Base-by-base conservation (phyloP, 2,113 vertebrate genomes). In the Acrocephalus kingi region DNA sequence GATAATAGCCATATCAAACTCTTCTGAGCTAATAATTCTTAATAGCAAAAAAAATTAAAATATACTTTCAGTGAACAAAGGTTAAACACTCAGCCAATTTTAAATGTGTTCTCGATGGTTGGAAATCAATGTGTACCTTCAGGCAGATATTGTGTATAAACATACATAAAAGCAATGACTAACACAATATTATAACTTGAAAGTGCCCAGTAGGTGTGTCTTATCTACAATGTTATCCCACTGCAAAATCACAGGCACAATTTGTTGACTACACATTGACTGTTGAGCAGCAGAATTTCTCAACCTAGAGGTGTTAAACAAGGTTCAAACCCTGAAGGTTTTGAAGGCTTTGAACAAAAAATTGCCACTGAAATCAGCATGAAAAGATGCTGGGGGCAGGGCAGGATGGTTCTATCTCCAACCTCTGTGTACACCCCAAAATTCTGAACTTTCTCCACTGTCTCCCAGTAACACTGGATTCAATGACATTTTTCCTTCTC, bases 201-300 rank as follows among this genome's bases (percentile, higher is more conserved):
- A 97, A 97, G 95, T 90, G 68, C 83, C 88, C 94, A 93, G 79
- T 96, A 94, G 95, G 96, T 95, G 95, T 92, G 92, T 95, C 96
- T 97, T 96, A 97, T 97, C 96, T 95, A 78, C 76, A 93, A 19
- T 59, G 92, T 92, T 95, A 95, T 96, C 90, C 79, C 67, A 52
- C 90, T 93, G 56, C 49, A 95, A 96, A 96, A 96, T 88, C 88
- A 89, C 48, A 92, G 64, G 52, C 56, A 86, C 83, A 90, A 94
- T 96, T 94, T 95, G 92, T 93, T 96, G 94, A 95, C 64, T 90
- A 96, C 52, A 52, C 83, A 87, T 71, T 15, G 3, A 64, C 22
- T 71, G 63, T 49, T 55, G 39, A 92, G 48, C 83, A 64, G 82
- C 48, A 92, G 76, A 93, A 92, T 96, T 94, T 91, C 83, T 93